Conservation (phyloP, 2,888 invertebrate genomes). For the Drosophila ustulata region DNA sequence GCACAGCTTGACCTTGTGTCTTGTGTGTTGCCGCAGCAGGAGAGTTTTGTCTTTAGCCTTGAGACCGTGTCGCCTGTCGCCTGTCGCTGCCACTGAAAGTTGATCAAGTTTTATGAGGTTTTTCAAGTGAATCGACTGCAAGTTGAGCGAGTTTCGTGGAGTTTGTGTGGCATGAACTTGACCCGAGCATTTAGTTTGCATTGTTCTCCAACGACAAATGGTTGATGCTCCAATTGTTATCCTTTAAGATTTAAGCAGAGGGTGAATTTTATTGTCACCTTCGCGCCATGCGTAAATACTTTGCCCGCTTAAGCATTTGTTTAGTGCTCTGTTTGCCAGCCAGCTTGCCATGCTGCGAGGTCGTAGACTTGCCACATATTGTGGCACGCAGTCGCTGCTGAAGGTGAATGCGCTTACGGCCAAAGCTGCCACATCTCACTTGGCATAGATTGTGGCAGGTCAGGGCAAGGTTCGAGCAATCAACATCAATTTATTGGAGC, state of each 20-base stretch:
- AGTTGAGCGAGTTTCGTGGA: slow-evolving; percentile 69
- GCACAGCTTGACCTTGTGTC: slow-evolving; percentile 20
- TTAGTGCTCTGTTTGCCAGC: background rate
- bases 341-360: slow-evolving; percentile 8
- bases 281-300: background rate
- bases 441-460: slow-evolving; percentile 15
- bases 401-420: slow-evolving; percentile 36
- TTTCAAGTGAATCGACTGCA: slow-evolving; percentile 30
- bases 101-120: slow-evolving; percentile 69
- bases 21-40: slow-evolving; percentile 11
- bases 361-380: slow-evolving; percentile 26
- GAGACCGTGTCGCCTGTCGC: slow-evolving; percentile 28
- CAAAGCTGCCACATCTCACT: slow-evolving; percentile 1
- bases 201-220: slow-evolving; percentile 3
- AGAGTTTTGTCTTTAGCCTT: slow-evolving; percentile 41
- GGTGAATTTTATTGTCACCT: slow-evolving; percentile 3
- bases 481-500: slow-evolving; percentile 25
- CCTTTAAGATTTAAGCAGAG: background rate
- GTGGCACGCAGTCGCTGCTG: background rate
- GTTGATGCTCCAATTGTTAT: background rate
- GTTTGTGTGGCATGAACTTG: slow-evolving; percentile 49
- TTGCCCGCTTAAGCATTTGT: slow-evolving; percentile 6
- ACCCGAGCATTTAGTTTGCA: slow-evolving; percentile 17
- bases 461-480: slow-evolving; percentile 10
- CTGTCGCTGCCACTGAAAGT: slow-evolving; percentile 57